Conservation (phyloP, 30 jellyfish, hydroid and myxozoan genomes). For the Clytia hemisphaerica region DNA sequence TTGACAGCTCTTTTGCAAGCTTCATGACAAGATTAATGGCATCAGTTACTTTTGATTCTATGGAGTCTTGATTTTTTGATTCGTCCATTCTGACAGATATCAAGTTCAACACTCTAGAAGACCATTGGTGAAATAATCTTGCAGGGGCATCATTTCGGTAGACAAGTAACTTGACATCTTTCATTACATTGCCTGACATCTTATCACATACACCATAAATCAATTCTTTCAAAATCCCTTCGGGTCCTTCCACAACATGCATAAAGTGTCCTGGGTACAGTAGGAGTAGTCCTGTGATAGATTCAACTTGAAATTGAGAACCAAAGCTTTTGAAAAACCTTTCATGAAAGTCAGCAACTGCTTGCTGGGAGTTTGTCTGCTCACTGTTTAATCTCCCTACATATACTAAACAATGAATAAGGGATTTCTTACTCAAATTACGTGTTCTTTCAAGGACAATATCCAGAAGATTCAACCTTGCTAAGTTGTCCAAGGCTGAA, state of each 20-base stretch:
- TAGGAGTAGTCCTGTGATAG: constrained; percentile 61
- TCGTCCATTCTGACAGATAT: constrained; percentile 78
- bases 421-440: constrained; percentile 53
- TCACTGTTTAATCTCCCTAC: constrained; percentile 56
- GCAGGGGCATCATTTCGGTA: constrained; percentile 44
- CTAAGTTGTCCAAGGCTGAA: constrained; percentile 36
- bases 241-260: constrained; percentile 53
- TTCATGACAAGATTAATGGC: constrained; percentile 53
- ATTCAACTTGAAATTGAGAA: constrained; percentile 42
- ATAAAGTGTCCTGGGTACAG: constrained; percentile 64
- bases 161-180: constrained; percentile 3
- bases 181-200: neutral
- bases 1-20: constrained; percentile 47
- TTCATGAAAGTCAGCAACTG: constrained; percentile 46
- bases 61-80: constrained; percentile 51
- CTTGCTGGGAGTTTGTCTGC: constrained; percentile 10
- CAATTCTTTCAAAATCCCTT: neutral
- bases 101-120: constrained; percentile 60
- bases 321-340: constrained; percentile 33
- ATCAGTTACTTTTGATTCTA: constrained; percentile 63
- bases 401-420: constrained; percentile 55
- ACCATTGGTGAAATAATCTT: constrained; percentile 64
- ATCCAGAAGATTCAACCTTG: constrained; percentile 45
- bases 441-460: constrained; percentile 39
- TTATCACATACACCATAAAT: too few relatives aligned